A percentile compares a stretch with the other conserved stretches of the same genome.
Conservation (phyloP, 2,113 vertebrate species). For the Eulemur rufifrons region DNA sequence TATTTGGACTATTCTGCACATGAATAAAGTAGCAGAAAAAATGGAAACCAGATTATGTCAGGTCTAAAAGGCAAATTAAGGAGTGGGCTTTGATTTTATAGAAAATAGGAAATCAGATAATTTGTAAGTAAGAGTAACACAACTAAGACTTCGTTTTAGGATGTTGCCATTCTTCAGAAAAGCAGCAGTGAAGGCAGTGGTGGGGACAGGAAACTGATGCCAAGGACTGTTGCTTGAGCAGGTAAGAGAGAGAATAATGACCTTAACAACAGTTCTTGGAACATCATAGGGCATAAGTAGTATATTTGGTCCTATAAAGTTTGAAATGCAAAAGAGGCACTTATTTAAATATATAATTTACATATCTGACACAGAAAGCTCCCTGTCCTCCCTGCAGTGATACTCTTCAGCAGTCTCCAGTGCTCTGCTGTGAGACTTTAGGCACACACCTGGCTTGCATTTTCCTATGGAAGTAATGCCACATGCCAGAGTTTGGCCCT, state of each 20-base stretch:
- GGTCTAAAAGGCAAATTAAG: neutral
- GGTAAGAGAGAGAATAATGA: neutral
- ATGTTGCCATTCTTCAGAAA: neutral
- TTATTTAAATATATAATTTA: constrained; percentile 40
- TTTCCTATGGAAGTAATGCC: neutral
- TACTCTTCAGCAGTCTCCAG: neutral
- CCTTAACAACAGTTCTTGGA: neutral
- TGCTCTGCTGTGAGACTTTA: neutral
- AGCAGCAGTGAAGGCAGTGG: neutral
- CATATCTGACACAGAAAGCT: neutral
- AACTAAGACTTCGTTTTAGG: neutral
- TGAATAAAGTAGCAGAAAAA: neutral
- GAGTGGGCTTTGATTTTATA: neutral
- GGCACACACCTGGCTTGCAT: neutral
- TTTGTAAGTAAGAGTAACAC: neutral
- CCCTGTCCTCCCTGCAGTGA: no score
- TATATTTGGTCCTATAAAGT: neutral
- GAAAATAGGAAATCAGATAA: neutral
- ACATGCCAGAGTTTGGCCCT: neutral
- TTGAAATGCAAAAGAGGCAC: constrained; percentile 57
- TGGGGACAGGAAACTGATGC: neutral
- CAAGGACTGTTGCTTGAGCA: neutral
- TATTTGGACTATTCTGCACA: neutral
- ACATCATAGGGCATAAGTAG: neutral
- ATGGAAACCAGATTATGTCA: neutral